Conservation (phyloP, 2,888 invertebrate species). For the Trissonchulus sp. region DNA sequence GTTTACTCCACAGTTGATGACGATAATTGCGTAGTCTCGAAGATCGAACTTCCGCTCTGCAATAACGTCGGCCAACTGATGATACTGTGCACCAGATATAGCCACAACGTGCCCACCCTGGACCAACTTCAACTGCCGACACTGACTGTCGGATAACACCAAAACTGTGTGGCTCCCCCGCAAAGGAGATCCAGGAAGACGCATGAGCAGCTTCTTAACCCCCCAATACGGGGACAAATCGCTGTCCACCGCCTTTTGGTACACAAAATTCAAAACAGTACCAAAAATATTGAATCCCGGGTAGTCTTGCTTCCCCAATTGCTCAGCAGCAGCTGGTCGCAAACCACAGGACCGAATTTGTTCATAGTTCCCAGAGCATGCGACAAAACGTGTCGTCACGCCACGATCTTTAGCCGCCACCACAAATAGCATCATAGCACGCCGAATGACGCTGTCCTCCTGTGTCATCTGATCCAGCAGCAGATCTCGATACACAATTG, state of each 20-base stretch:
- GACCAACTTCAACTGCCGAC: too few species aligned
- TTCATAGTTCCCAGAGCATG: constrained; percentile 8
- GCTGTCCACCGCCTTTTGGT: constrained; percentile 3
- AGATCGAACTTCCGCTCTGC: background rate
- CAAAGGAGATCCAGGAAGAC: constrained; percentile 13
- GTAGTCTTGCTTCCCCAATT: too few species aligned
- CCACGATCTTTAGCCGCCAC: too few species aligned
- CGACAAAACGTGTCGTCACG: background rate
- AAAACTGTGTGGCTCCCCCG: background rate
- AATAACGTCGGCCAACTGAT: background rate
- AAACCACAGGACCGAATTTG: constrained; percentile 5
- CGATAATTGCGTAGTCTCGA: background rate
- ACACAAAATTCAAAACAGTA: background rate
- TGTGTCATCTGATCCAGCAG: constrained; percentile 1
- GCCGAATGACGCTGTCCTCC: background rate
- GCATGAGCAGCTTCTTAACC: background rate
- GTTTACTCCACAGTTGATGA: constrained; percentile 12
- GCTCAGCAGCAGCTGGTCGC: background rate
- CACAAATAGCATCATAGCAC: background rate
- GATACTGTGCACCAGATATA: background rate
- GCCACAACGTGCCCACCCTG: constrained; percentile 1
- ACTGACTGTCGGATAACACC: constrained; percentile 14
- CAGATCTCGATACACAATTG: background rate
- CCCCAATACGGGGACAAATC: background rate
- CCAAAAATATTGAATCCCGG: constrained; percentile 13